Conservation (phyloP, 2,888 invertebrate genomes). For the Ceriagrion tenellum region DNA sequence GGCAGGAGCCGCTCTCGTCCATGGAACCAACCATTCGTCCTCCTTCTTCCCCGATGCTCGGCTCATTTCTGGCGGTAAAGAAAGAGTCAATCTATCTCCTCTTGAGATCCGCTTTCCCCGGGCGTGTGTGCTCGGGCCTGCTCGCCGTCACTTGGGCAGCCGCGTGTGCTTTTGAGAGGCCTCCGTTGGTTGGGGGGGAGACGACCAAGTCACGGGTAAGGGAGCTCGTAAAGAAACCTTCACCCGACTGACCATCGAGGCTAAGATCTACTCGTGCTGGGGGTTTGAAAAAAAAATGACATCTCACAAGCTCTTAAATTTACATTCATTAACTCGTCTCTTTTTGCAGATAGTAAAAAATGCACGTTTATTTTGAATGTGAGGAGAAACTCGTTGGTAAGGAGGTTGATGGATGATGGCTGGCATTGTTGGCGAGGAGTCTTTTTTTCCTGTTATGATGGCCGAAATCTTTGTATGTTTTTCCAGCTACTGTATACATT, state of each 20-base stretch:
- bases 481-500: not conserved
- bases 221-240: not conserved
- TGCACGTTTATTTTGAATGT: not conserved
- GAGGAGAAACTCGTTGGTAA: not conserved
- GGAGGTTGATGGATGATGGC: not conserved
- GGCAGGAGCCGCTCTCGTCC: not conserved
- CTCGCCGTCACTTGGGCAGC: not conserved
- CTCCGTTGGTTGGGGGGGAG: not conserved
- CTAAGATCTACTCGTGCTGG: not conserved
- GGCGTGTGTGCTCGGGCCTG: not conserved
- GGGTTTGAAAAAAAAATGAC: not conserved
- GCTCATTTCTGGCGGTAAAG: not conserved
- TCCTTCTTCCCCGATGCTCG: not conserved
- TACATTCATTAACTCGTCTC: not conserved
- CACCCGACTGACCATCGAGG: constrained; percentile 44
- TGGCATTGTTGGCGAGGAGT: not conserved
- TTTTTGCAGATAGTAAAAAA: not conserved
- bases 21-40: not conserved
- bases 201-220: constrained; percentile 9
- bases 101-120: not conserved
- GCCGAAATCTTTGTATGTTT: not conserved
- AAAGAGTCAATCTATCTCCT: not conserved
- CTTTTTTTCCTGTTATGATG: not conserved
- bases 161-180: not conserved
- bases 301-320: not conserved